Base-by-base conservation (phyloP, 2,113 vertebrate genomes). In the Eptesicus fuscus region DNA sequence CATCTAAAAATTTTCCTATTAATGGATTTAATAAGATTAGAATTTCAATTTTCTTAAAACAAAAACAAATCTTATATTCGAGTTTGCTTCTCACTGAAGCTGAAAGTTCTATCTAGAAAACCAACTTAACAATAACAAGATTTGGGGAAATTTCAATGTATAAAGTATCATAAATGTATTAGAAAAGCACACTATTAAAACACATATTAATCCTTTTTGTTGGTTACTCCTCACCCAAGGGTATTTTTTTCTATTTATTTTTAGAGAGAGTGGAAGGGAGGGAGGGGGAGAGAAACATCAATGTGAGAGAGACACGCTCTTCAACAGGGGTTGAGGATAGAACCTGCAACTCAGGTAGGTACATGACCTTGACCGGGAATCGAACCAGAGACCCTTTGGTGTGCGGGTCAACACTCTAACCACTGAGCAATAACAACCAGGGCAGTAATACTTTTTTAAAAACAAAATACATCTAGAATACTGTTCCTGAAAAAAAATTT, bases 1-100 rank as follows among this genome's bases (percentile, higher is more conserved):
- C 49, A 88, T 20, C 51, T 76, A 93, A 71, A 93, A 70, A 92
- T 78, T 95, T 82, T 69, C 51, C 17, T 87, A 59, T 77, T 77
- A 76, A 37, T 92, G 32, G 88, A 80, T 63, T 83, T 76, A 89
- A 23, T 37, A 96, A 85, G 22, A 88, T 37, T 94, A 95, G 84
- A 95, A 90, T 82, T 3, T 87, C 0, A 91, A 92, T 87, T 83
- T 89, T 94, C 51, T 87, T 59, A 94, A 92, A 91, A 51, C 32
- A 93, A 86, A 94, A 88, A 10, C 59, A 83, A 73, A 79, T 87
- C 77, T 92, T 96, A 56, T 37, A 88, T 90, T 71, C 1, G 1
- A 88, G 47, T 80, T 22, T 84, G 35, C 17, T 20, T 65, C 28
- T 83, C 30, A 61, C 7, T 74, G 69, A 86, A 92, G 59, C 4